These are phyloP conservation scores for Premnoplex brunnescens DNA, from an alignment of 2,797 vertebrate species.

Conservation along the genomic window DNA sequence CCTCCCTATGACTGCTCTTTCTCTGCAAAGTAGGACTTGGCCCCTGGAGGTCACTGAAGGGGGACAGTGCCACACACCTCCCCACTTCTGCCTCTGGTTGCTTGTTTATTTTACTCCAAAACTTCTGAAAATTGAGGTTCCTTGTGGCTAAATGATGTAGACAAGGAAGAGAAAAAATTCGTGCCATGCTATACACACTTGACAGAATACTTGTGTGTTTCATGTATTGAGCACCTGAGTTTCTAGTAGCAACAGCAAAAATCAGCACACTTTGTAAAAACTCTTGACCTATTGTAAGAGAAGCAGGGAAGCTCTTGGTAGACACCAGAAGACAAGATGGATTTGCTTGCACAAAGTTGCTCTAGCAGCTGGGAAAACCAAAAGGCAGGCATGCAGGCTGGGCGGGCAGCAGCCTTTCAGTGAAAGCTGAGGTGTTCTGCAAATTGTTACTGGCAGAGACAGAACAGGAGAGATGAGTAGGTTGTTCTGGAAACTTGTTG, in stretches of 20 bases:
- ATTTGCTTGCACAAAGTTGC: neutral
- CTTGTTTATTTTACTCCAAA: neutral
- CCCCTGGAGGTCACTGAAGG: neutral
- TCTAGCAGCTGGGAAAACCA: neutral
- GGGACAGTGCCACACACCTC: neutral
- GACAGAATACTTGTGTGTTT: neutral
- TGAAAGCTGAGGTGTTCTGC: neutral
- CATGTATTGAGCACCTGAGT: neutral
- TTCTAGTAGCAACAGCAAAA: neutral
- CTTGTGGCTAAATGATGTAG: neutral
- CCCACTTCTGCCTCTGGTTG: neutral
- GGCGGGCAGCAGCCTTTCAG: accelerated
- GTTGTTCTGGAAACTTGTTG: neutral
- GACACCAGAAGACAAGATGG: neutral
- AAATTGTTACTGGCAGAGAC: neutral
- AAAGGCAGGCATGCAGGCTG: neutral
- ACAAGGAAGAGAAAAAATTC: neutral
- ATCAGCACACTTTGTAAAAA: neutral
- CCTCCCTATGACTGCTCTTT: accelerated
- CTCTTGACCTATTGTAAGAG: neutral
- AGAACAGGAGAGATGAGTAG: neutral
- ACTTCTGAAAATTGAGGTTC: neutral
- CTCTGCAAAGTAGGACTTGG: neutral
- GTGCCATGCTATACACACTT: accelerated
- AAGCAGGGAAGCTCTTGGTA: neutral